Conservation (phyloP, 2,797 vertebrate genomes). For the Cyclopterus lumpus region DNA sequence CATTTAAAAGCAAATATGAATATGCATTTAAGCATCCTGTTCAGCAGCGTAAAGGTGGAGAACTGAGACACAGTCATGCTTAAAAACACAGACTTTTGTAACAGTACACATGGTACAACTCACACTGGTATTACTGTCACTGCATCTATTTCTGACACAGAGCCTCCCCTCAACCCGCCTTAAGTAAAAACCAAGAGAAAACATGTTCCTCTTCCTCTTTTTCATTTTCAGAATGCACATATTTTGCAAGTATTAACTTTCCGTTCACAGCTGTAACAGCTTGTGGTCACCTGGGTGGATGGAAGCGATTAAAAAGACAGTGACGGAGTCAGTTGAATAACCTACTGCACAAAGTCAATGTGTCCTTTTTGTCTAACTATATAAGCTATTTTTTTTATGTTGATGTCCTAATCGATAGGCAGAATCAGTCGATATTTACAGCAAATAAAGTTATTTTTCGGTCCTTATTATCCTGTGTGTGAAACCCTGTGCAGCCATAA, state of each 20-base stretch:
- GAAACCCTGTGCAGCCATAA: constrained; percentile 12
- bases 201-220: constrained; percentile 77
- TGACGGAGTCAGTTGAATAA: neutral
- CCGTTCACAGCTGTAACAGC: constrained; percentile 59
- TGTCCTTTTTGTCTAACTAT: neutral
- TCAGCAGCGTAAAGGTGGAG: neutral
- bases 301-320: neutral
- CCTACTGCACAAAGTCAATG: neutral
- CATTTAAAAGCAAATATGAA: neutral
- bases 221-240: constrained; percentile 59
- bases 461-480: constrained; percentile 13
- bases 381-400: neutral
- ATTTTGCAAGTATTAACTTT: constrained; percentile 78
- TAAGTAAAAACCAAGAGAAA: constrained; percentile 16
- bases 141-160: constrained; percentile 36
- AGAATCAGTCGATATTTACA: neutral
- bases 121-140: constrained; percentile 31
- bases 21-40: neutral
- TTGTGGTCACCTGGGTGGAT: constrained; percentile 2
- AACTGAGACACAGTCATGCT: neutral
- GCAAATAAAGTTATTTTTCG: neutral
- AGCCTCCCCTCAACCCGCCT: neutral
- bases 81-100: constrained; percentile 29
- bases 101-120: neutral
- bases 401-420: neutral